Conservation (phyloP, 2,797 vertebrate genomes). For the Emydoidea blandingii region DNA sequence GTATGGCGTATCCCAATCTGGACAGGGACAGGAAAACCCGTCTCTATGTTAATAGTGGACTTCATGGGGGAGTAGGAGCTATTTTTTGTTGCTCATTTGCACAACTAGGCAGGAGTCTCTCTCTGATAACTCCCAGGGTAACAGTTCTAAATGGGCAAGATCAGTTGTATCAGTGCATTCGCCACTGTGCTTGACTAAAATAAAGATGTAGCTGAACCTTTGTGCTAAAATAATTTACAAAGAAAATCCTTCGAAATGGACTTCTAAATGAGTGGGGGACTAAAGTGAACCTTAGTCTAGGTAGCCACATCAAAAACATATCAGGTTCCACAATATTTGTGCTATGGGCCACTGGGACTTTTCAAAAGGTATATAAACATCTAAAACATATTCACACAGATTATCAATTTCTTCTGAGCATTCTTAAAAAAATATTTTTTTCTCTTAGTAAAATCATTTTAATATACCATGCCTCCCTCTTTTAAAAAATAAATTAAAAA, state of each 20-base stretch:
- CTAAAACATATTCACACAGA: constrained; percentile 88
- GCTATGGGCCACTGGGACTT: constrained; percentile 85
- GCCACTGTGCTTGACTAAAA: constrained; percentile 75
- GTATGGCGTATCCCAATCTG: too few relatives aligned
- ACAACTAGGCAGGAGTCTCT: rapidly evolving
- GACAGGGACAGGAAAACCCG: background rate
- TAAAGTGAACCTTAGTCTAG: constrained; percentile 83
- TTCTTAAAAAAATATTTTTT: constrained; percentile 92
- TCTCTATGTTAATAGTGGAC: too few relatives aligned
- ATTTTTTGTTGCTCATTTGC: background rate
- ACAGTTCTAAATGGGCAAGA: rapidly evolving
- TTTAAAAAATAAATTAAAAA: constrained; percentile 91
- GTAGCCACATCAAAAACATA: constrained; percentile 84
- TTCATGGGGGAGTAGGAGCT: background rate
- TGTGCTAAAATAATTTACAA: constrained; percentile 75
- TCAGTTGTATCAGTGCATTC: rapidly evolving
- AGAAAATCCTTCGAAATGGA: constrained; percentile 70
- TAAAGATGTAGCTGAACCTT: constrained; percentile 81
- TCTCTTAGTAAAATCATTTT: constrained; percentile 91
- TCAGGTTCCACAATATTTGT: constrained; percentile 83
- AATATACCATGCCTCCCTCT: constrained; percentile 94
- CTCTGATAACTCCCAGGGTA: background rate
- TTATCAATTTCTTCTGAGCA: constrained; percentile 89
- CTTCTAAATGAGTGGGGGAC: constrained; percentile 82
- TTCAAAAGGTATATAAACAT: constrained; percentile 89